Conservation (phyloP, 2,888 invertebrate genomes). For the Acrobeloides nanus region DNA sequence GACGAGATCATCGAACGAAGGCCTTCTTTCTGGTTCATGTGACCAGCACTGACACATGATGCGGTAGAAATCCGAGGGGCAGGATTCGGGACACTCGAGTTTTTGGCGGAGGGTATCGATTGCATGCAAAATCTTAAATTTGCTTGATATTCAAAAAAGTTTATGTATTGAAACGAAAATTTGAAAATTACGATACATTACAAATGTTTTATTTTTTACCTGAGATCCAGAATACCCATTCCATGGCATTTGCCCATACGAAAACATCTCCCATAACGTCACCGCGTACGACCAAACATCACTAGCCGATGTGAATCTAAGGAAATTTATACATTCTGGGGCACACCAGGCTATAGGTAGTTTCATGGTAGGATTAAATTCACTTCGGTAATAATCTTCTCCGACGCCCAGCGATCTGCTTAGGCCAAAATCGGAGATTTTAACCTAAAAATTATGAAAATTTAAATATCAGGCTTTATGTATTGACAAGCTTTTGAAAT, state of each 20-base stretch:
- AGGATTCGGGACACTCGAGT: slow-evolving; percentile 65
- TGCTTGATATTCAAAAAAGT: not conserved
- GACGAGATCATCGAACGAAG: slow-evolving; percentile 78
- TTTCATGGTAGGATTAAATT: slow-evolving; percentile 91
- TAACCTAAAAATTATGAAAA: slow-evolving; percentile 60
- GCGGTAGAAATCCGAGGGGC: slow-evolving; percentile 81
- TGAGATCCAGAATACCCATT: slow-evolving; percentile 84
- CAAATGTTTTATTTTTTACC: slow-evolving; percentile 30
- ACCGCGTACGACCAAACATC: slow-evolving; percentile 98
- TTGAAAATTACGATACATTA: not conserved
- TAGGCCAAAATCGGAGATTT: slow-evolving; percentile 94
- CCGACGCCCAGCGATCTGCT: slow-evolving; percentile 90
- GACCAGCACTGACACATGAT: slow-evolving; percentile 94
- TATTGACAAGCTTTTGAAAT: not conserved
- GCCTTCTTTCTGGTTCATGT: slow-evolving; percentile 78
- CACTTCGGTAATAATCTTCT: slow-evolving; percentile 96
- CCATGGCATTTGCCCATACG: slow-evolving; percentile 97
- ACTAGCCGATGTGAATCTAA: slow-evolving; percentile 88
- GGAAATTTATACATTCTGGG: slow-evolving; percentile 89
- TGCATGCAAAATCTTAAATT: slow-evolving; percentile 71
- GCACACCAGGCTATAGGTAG: slow-evolving; percentile 98
- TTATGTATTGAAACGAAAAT: not conserved
- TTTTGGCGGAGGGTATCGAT: slow-evolving; percentile 69
- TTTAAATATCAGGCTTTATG: not conserved
- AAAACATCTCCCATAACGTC: slow-evolving; percentile 99